Evolutionary conservation across 1,140 invertebrate genomes (phyloP), one percentile per base, ranked within the genome.

Genomic region (Drosophila kohkoa): DNA sequence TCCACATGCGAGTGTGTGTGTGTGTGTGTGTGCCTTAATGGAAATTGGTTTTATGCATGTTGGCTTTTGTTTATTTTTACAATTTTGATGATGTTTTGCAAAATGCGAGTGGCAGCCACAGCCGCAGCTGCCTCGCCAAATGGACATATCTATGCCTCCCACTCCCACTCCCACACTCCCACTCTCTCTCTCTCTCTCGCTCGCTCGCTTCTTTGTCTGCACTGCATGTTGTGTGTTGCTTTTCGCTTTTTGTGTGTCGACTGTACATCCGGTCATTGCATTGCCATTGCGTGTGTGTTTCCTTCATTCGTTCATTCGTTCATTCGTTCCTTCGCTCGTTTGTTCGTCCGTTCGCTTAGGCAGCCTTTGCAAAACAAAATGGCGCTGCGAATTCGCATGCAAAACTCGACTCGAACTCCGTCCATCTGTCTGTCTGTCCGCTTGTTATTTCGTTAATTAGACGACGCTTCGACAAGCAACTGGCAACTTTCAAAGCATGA

Each of bases 31-130:
- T 54, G 85, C 59, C 85, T 77, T 89, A 89, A 89, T 89, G 85
- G 85, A 89, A 89, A 89, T 89, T 89, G 85, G 85, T 89, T 89
- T 89, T 89, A 85, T 89, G 85, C 85, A 89, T 89, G 85, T 90
- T 89, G 81, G 78, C 81, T 85, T 89, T 89, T 89, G 86, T 89
- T 89, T 89, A 85, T 89, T 89, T 89, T 89, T 89, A 89, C 86
- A 90, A 90, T 89, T 89, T 89, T 89, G 86, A 83, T 89, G 86
- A 89, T 88, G 86, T 89, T 89, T 88, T 89, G 81, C 77, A 85
- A 79, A 89, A 89, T 89, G 85, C 85, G 81, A 85, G 68, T 82
- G 79, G 79, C 82, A 86, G 75, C 75, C 67, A 46, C 77, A 70
- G 65, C 62, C 64, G n/a, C 52, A 58, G 57, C 58, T 57, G 81